A percentile compares a stretch with the other conserved stretches of the same genome.
Conservation (phyloP, 2,113 vertebrate genomes). For the Macroglossus sobrinus region DNA sequence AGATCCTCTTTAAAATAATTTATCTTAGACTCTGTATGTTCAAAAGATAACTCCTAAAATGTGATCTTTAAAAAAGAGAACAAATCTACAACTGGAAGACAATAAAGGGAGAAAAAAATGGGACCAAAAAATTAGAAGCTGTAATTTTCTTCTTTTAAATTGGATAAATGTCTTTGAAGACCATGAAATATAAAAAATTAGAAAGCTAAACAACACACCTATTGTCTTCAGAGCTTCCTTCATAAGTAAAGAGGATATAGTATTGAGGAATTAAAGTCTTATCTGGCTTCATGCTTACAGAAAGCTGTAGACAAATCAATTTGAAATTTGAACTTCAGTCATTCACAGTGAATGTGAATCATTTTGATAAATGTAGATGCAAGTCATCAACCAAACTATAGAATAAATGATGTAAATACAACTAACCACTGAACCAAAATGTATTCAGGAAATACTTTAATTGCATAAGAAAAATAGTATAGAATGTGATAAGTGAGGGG, state of each 20-base stretch:
- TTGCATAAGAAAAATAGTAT: conserved; percentile 13
- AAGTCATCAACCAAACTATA: conserved; percentile 46
- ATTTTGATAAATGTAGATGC: conserved; percentile 59
- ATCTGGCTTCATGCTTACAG: neutral
- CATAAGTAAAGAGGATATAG: conserved; percentile 51
- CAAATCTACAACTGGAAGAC: neutral
- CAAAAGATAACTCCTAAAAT: conserved; percentile 9
- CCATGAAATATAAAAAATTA: neutral
- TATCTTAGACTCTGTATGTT: neutral
- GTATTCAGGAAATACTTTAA: neutral
- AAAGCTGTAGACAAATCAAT: conserved; percentile 47
- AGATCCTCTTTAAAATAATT: conserved; percentile 15
- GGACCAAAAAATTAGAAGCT: conserved; percentile 38
- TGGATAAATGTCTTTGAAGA: conserved; percentile 40
- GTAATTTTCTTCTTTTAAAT: neutral
- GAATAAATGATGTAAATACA: conserved; percentile 42
- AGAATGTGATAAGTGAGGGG: neutral
- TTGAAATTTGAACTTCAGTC: conserved; percentile 37
- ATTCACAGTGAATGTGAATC: conserved; percentile 32
- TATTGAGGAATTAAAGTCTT: conserved; percentile 40
- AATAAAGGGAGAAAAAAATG: conserved; percentile 8
- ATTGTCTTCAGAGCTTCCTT: neutral
- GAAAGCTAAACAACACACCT: neutral
- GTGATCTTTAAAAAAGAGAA: neutral
- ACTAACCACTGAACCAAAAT: conserved; percentile 5